These are phyloP conservation scores for Meteorus cinctellus DNA, from an alignment of 2,888 invertebrate species.

Conservation along the genomic window DNA sequence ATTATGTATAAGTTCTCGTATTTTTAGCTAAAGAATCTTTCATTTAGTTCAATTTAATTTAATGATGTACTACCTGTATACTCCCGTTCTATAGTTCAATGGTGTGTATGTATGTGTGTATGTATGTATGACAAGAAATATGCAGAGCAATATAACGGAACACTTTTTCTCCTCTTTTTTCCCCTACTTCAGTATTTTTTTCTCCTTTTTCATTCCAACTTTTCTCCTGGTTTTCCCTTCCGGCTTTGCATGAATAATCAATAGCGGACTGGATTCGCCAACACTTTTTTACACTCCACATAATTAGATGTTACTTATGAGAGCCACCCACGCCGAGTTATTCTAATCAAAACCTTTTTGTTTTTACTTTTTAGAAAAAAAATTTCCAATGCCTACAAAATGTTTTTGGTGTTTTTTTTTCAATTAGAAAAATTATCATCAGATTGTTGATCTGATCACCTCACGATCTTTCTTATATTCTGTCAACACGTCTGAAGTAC, in stretches of 20 bases:
- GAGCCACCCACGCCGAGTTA: conserved; percentile 10
- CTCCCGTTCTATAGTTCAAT: not conserved
- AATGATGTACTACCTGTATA: conserved; percentile 12
- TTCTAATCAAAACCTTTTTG: not conserved
- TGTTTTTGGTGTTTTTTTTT: not conserved
- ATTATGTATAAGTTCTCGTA: not conserved
- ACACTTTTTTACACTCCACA: not conserved
- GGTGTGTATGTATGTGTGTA: not conserved
- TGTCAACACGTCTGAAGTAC: not conserved
- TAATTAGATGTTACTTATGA: not conserved
- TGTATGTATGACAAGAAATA: conserved; percentile 5
- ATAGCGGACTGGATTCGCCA: not conserved
- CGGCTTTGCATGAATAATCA: not conserved
- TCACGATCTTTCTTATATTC: not conserved
- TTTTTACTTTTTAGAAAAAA: not conserved
- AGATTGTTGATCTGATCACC: not conserved
- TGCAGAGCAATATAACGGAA: not conserved
- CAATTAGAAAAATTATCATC: not conserved
- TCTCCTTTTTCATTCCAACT: not conserved
- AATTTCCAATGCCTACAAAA: not conserved
- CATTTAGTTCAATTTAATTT: conserved; percentile 5
- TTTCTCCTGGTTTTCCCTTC: not conserved
- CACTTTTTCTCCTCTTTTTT: not conserved
- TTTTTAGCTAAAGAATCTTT: not conserved
- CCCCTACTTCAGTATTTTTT: not conserved